These are phyloP conservation scores for Drosophila kokeensis DNA, from an alignment of 2,888 invertebrate species.

Conservation along the genomic window DNA sequence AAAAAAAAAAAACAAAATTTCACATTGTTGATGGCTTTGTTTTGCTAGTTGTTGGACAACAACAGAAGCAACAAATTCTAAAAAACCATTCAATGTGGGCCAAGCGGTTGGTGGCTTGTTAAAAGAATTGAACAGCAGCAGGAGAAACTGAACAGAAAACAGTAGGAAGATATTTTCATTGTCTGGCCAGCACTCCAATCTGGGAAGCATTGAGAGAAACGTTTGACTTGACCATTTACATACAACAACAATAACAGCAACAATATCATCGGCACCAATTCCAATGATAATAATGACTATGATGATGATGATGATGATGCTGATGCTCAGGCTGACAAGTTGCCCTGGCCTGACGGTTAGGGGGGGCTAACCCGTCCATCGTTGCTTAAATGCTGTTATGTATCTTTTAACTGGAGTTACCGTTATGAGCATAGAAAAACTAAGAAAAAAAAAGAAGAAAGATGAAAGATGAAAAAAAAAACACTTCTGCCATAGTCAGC, in stretches of 20 bases:
- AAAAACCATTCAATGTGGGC: slow-evolving; percentile 54
- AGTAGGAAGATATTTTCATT: slow-evolving; percentile 62
- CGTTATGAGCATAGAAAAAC: slow-evolving; percentile 54
- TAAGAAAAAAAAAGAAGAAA: slow-evolving; percentile 1
- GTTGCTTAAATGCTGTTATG: slow-evolving; percentile 68
- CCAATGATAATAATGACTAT: slow-evolving; percentile 41
- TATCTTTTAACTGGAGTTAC: slow-evolving; percentile 63
- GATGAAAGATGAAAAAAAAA: slow-evolving; percentile 7
- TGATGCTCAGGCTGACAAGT: slow-evolving; percentile 48
- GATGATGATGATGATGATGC: slow-evolving; percentile 32
- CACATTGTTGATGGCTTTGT: slow-evolving; percentile 58
- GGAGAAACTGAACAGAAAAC: slow-evolving; percentile 52
- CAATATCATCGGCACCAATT: slow-evolving; percentile 57
- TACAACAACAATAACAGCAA: slow-evolving; percentile 41
- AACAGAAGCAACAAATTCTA: slow-evolving; percentile 49
- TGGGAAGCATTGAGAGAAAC: slow-evolving; percentile 51
- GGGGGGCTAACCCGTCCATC: slow-evolving; percentile 23
- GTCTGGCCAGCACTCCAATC: slow-evolving; percentile 48
- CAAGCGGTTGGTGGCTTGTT: slow-evolving; percentile 39
- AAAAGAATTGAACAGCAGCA: slow-evolving; percentile 57
- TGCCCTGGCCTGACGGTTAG: slow-evolving; percentile 1
- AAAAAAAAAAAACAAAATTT: slow-evolving; percentile 28
- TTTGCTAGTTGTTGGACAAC: slow-evolving; percentile 29
- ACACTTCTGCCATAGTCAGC: slow-evolving; percentile 23
- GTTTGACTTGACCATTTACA: slow-evolving; percentile 65